These are phyloP conservation scores for Australoheros facetus DNA, from an alignment of 2,797 vertebrate species.

Conservation along the genomic window DNA sequence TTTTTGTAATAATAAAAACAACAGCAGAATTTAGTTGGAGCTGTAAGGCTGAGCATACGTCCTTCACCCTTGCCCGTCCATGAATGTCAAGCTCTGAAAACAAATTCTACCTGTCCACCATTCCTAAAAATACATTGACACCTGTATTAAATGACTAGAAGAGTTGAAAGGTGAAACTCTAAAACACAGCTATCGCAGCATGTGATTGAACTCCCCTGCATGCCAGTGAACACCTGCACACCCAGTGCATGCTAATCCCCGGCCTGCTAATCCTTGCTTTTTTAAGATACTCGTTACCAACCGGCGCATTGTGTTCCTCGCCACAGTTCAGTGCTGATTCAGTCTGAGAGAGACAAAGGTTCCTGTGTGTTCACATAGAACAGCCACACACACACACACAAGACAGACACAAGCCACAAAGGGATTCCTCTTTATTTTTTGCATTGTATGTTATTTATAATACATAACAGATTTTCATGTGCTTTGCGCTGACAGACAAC, in stretches of 20 bases:
- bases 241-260: slow-evolving; percentile 38
- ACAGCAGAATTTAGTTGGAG: background rate
- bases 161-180: background rate
- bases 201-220: slow-evolving; percentile 35
- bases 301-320: background rate
- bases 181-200: background rate
- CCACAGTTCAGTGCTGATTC: background rate
- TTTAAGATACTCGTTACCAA: slow-evolving; percentile 11
- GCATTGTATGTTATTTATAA: background rate
- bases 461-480: background rate
- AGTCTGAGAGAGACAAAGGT: background rate
- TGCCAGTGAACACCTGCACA: slow-evolving; percentile 42
- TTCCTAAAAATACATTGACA: background rate
- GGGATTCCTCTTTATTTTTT: background rate
- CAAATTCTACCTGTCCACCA: background rate
- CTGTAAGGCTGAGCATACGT: background rate
- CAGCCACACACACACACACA: background rate
- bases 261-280: slow-evolving; percentile 45
- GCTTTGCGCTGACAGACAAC: background rate
- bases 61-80: background rate
- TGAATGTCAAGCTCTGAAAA: background rate
- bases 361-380: background rate
- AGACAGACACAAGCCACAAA: background rate
- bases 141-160: background rate
- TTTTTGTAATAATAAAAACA: background rate